These are phyloP conservation scores for Clarias laeviceps DNA, from an alignment of 2,797 vertebrate species.

Conservation along the genomic window DNA sequence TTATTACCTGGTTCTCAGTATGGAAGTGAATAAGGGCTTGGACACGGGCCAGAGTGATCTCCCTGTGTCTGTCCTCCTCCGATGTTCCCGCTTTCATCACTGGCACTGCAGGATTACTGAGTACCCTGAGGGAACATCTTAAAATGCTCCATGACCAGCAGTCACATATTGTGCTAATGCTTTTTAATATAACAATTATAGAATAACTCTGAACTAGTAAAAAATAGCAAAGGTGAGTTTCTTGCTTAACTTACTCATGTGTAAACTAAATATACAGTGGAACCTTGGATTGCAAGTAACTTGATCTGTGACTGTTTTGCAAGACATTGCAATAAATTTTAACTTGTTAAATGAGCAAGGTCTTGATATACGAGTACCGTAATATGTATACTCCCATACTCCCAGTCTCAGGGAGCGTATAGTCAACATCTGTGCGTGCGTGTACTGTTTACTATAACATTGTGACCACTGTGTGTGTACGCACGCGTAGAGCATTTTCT, in stretches of 20 bases:
- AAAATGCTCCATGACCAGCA: neutral
- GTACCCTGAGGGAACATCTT: conserved; percentile 69
- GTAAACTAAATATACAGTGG: neutral
- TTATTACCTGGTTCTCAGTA: conserved; percentile 80
- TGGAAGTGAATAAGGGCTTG: conserved; percentile 82
- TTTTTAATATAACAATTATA: neutral
- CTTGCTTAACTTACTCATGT: neutral
- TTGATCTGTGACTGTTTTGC: no score
- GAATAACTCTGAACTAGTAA: neutral
- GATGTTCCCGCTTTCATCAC: conserved; percentile 57
- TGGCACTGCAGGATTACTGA: conserved; percentile 61
- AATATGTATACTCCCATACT: no score
- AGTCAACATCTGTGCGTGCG: no score
- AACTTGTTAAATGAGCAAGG: no score
- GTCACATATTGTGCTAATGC: neutral
- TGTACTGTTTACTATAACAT: no score
- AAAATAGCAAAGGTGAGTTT: neutral
- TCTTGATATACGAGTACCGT: no score
- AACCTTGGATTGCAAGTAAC: no score
- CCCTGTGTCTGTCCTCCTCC: conserved; percentile 64
- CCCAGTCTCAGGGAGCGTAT: no score
- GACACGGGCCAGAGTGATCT: conserved; percentile 64
- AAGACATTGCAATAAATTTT: no score
- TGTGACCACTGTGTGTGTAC: no score
- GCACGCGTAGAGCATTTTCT: no score